Conservation (phyloP, 2,797 vertebrate genomes). For the Dromococcyx pavoninus region DNA sequence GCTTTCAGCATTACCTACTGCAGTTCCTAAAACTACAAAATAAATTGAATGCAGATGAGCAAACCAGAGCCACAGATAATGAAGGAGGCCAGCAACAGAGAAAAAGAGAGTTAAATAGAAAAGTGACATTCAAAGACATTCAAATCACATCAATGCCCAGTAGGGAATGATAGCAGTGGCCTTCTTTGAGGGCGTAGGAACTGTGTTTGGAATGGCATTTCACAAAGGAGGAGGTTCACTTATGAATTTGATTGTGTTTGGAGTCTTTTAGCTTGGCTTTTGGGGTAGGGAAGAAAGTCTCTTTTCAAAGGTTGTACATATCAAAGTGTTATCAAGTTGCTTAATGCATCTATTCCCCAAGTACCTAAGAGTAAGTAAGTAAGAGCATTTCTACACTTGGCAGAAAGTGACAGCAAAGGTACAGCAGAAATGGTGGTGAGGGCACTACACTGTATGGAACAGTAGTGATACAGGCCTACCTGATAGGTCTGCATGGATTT, state of each 20-base stretch:
- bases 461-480: background rate
- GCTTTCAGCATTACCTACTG: background rate
- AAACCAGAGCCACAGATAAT: background rate
- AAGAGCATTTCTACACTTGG: background rate
- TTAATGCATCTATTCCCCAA: background rate
- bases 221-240: background rate
- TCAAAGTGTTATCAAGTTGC: background rate
- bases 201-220: background rate
- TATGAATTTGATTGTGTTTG: background rate
- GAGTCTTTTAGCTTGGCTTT: background rate
- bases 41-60: background rate
- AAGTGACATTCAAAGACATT: background rate
- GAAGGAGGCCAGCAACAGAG: background rate
- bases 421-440: background rate
- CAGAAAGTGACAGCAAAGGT: background rate
- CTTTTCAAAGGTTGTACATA: background rate
- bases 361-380: background rate
- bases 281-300: background rate
- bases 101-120: background rate
- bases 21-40: background rate
- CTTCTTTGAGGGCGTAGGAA: background rate
- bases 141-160: background rate
- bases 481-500: background rate
- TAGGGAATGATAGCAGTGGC: background rate
- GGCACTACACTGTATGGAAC: background rate